Base-by-base conservation (phyloP, 2,888 invertebrate genomes). In the Elysia crispata region DNA sequence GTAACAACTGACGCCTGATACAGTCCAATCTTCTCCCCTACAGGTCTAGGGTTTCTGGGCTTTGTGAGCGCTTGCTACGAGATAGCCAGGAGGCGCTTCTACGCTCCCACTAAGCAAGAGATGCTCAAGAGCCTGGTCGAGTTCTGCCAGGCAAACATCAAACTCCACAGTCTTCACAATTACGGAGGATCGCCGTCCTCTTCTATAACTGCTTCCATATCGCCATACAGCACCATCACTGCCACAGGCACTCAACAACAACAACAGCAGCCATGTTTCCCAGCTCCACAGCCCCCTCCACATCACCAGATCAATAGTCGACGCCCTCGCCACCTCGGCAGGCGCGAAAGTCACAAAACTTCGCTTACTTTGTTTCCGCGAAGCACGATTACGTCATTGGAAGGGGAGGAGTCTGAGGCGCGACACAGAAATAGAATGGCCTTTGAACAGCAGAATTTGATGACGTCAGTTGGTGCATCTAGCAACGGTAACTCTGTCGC, bases 11-110 rank as follows among this genome's bases (percentile, higher is more conserved):
- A n/a, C n/a, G 54, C 18, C 13, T 54, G 54, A 23, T 13, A 23
- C 30, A 20, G 8, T 66, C 66, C 28, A 6, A 28, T 25, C 28
- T 28, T 66, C 18, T 66, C 23, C n/a, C 33, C 75, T 13, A 6
- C 57, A 67, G 91, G 91, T 33, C 83, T 91, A 15, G 86, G 89
- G 76, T 91, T 88, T 81, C 90, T 90, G 81, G 91, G 89, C 23
- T 91, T 91, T 62, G 83, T 91, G 8, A 90, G 90, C 82, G 89
- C 90, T 0, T 91, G 91, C 82, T 86, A 89, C 67, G 87, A 87
- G 66, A 88, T 91, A 15, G 89, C 90, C 8, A 79, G 86, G 30
- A 82, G 88, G 57, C 89, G 87, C 74, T 90, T 90, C 80, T 81
- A 80, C 57, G 82, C 84, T 0, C 76, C 77, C n/a, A 79, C 84